Evolutionary conservation across 2,113 vertebrate species (phyloP).

Genomic region (Ellobius talpinus): DNA sequence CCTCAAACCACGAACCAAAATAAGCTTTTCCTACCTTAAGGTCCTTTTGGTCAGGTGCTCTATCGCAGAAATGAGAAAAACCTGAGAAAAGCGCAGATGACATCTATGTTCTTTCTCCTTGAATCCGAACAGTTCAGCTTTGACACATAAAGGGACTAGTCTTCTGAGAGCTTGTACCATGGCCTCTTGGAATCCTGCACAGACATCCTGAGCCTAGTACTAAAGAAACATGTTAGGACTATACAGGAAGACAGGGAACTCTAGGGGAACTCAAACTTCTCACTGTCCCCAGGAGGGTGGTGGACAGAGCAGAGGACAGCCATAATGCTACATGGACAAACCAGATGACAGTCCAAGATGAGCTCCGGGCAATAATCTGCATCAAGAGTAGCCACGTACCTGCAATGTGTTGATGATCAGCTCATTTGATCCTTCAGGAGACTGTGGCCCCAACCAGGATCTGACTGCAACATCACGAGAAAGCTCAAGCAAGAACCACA

Average conservation of each 20-base stretch:
- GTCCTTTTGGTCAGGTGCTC: no score
- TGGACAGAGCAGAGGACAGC: neutral
- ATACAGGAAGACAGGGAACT: neutral
- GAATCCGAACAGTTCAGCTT: neutral
- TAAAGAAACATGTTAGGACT: neutral
- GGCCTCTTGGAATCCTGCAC: neutral
- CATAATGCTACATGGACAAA: neutral
- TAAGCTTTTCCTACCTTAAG: neutral
- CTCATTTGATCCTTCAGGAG: neutral
- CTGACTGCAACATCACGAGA: neutral
- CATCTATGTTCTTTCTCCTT: slow-evolving; percentile 4
- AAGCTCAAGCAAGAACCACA: neutral
- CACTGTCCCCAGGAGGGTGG: neutral
- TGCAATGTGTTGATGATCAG: neutral
- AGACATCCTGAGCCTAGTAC: neutral
- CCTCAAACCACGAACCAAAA: neutral
- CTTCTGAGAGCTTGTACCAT: neutral
- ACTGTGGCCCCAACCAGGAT: neutral
- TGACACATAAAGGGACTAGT: neutral
- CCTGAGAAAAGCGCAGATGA: neutral
- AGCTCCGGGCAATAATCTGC: neutral
- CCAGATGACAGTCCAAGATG: neutral
- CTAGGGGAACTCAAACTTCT: neutral
- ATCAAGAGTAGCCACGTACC: neutral
- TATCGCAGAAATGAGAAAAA: no score